Evolutionary conservation across 2,797 vertebrate genomes (phyloP), one percentile per base, ranked within the genome.

Genomic region (Apodemus agrarius): DNA sequence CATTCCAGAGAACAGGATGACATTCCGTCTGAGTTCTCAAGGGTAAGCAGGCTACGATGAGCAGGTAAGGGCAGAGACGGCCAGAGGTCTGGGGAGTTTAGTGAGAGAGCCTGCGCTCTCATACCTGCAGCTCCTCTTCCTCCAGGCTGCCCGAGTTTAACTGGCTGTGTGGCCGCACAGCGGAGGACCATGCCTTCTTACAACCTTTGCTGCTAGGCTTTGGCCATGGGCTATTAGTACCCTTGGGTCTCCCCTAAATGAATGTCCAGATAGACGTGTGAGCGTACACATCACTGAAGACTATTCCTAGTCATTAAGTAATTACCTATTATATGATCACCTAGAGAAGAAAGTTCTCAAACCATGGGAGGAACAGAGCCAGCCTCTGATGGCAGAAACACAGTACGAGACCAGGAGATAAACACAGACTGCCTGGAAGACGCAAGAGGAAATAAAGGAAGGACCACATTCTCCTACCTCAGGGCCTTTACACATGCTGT

Each of bases 261-360:
- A 86, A 83, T 69, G 49, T 21, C n/a, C 90, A 31, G 37, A n/a
- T 69, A 89, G 8, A 43, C 8, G 29, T n/a, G 12, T 52, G 2
- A 52, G 16, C 19, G 40, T 82, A 9, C 46, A 93, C 65, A 89
- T 87, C 40, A 79, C 88, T 57, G 74, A 83, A 79, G 46, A 86
- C 19, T 21, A 90, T 74, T 26, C 26, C 19, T 80, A 57, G 37
- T 59, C 76, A 89, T 81, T 40, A 92, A 87, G 65, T 6, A 78
- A 76, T 52, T 63, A 21, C 34, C 22, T 63, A 29, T 85, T 72
- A 86, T 46, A 63, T 63, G 79, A 92, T 40, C 85, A 72, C 26
- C 24, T 88, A 84, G 91, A 92, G 37, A 82, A 26, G 72, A 67
- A 94, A 88, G 86, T 57, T 13, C 26, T 90, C 89, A 88, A 5